These are phyloP conservation scores for Papilio glaucus DNA, from an alignment of 1,140 invertebrate genomes.

Conservation along the genomic window DNA sequence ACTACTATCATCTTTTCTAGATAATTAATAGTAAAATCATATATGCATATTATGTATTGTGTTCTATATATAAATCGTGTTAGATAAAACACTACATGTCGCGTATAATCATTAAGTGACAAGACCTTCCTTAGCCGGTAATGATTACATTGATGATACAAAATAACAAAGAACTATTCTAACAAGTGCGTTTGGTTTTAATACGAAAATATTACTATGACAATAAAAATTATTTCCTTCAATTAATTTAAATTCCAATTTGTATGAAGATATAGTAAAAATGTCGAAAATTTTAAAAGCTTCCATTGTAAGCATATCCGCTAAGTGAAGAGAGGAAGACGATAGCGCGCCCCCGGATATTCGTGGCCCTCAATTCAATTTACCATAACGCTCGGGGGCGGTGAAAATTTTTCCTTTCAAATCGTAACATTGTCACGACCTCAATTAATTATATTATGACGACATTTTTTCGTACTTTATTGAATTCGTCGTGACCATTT, in stretches of 20 bases:
- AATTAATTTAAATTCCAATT: not conserved
- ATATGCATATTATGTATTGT: too few relatives aligned
- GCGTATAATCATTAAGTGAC: too few relatives aligned
- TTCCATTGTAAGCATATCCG: constrained; percentile 42
- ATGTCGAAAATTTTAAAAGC: constrained; percentile 20
- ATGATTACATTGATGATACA: too few relatives aligned
- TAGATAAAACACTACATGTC: too few relatives aligned
- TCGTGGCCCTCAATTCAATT: constrained; percentile 72
- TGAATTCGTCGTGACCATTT: constrained; percentile 37
- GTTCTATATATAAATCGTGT: too few relatives aligned
- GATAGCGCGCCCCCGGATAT: constrained; percentile 49
- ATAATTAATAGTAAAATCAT: too few relatives aligned
- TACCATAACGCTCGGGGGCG: constrained; percentile 60
- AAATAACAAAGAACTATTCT: too few relatives aligned
- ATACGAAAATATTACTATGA: too few relatives aligned
- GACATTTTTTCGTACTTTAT: constrained; percentile 50
- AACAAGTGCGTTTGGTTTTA: too few relatives aligned
- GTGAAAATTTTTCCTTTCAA: constrained; percentile 72
- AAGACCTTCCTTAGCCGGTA: too few relatives aligned
- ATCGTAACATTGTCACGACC: constrained; percentile 64
- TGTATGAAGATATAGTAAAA: not conserved
- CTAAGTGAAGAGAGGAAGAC: constrained; percentile 44
- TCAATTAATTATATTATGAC: constrained; percentile 69
- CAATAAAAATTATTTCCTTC: not conserved
- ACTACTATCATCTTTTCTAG: too few relatives aligned